Conservation (phyloP, 2,113 vertebrate species). For the Puffinus mauretanicus region DNA sequence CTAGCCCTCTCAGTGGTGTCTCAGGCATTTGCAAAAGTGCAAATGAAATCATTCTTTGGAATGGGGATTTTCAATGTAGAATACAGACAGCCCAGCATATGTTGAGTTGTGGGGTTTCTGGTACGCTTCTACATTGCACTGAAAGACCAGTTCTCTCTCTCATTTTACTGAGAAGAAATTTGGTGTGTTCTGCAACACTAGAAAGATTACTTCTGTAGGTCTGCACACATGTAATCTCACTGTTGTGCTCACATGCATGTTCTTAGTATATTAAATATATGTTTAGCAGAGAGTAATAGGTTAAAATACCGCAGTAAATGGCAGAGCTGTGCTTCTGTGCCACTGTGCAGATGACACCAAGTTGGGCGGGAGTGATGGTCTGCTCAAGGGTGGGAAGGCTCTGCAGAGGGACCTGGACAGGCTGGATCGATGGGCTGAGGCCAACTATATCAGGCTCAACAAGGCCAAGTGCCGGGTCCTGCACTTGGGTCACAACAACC, state of each 20-base stretch:
- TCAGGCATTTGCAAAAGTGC: not conserved
- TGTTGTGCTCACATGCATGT: fast-evolving
- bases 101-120: not conserved
- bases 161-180: not conserved
- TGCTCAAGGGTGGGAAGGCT: too few species aligned
- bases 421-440: too few species aligned
- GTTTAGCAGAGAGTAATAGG: not conserved
- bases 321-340: not conserved
- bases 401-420: too few species aligned
- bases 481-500: too few species aligned
- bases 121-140: not conserved
- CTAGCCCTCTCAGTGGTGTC: not conserved
- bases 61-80: not conserved
- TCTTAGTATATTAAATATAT: not conserved
- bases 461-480: too few species aligned
- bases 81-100: fast-evolving
- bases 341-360: too few species aligned
- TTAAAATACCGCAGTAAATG: not conserved
- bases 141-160: not conserved
- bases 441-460: too few species aligned
- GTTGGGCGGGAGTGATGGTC: too few species aligned
- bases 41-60: not conserved
- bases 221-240: not conserved
- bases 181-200: not conserved
- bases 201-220: not conserved